These are phyloP conservation scores for Sabatieria punctata DNA, from an alignment of 2,888 invertebrate species.

Conservation along the genomic window DNA sequence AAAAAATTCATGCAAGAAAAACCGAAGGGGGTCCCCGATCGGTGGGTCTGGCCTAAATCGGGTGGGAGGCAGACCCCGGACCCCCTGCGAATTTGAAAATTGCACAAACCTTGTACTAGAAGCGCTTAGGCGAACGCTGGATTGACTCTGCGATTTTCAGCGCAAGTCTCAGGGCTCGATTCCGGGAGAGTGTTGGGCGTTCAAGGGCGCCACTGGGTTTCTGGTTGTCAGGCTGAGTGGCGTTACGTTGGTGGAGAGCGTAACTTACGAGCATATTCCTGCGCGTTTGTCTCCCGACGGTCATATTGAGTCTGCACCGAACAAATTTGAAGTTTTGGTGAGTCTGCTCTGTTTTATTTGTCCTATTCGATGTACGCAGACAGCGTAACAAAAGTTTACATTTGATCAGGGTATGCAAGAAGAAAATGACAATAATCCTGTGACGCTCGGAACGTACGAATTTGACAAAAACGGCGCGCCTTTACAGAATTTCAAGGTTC, in stretches of 20 bases:
- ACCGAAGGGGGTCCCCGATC: no score
- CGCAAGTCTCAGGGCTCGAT: constrained; percentile 16
- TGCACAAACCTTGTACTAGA: no score
- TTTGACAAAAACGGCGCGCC: constrained; percentile 60
- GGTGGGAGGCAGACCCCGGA: no score
- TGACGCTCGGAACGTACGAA: constrained; percentile 66
- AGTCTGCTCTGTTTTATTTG: constrained; percentile 11
- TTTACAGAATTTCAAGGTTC: constrained; percentile 69
- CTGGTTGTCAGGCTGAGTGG: constrained; percentile 61
- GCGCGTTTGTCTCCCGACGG: constrained; percentile 60
- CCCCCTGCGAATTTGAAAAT: no score
- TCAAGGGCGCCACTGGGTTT: constrained; percentile 71
- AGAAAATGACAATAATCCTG: constrained; percentile 59
- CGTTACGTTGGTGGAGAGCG: constrained; percentile 52
- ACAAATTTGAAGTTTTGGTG: constrained; percentile 49
- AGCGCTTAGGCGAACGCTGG: no score
- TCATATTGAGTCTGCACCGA: constrained; percentile 74
- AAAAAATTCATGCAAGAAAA: no score
- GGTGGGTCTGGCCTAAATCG: no score
- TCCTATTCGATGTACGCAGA: not conserved
- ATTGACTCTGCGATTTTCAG: constrained; percentile 14
- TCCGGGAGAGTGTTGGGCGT: constrained; percentile 89
- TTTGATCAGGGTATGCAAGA: constrained; percentile 53
- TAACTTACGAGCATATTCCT: constrained; percentile 80
- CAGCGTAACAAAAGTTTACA: no score